Evolutionary conservation across 2,113 vertebrate genomes (phyloP).

Genomic region (Siphamia tubifer): DNA sequence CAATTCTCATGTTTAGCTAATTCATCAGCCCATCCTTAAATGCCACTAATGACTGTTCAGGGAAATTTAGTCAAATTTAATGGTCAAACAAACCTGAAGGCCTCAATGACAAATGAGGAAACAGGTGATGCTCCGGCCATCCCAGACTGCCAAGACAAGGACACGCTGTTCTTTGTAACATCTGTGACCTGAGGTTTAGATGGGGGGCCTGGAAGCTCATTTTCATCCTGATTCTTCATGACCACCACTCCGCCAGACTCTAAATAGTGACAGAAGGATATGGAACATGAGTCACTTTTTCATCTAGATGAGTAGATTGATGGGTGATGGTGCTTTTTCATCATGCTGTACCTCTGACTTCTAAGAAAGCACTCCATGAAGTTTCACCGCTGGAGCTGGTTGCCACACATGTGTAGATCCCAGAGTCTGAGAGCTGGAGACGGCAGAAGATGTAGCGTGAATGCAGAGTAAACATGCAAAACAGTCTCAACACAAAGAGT

Average conservation of each 20-base stretch:
- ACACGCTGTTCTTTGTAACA: slow-evolving; percentile 96
- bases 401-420: slow-evolving; percentile 96
- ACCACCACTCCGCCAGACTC: slow-evolving; percentile 85
- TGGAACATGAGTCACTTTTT: background rate
- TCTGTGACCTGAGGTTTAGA: slow-evolving; percentile 98
- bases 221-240: slow-evolving; percentile 88
- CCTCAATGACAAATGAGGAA: slow-evolving; percentile 93
- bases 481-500: background rate
- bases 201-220: slow-evolving; percentile 92
- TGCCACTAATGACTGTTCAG: too few species aligned
- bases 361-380: slow-evolving; percentile 95
- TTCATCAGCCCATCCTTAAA: too few species aligned
- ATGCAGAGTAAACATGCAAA: too few species aligned
- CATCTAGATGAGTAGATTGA: background rate
- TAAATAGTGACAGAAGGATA: slow-evolving; percentile 47
- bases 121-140: slow-evolving; percentile 85
- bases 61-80: too few species aligned
- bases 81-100: slow-evolving; percentile 89
- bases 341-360: slow-evolving; percentile 87
- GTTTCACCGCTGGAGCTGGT: slow-evolving; percentile 98
- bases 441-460: background rate
- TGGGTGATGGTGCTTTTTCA: background rate
- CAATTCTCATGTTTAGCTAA: too few species aligned
- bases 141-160: slow-evolving; percentile 94
- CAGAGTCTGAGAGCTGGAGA: slow-evolving; percentile 88